Conservation (phyloP, 2,888 invertebrate genomes). For the Tenthredo mesomela region DNA sequence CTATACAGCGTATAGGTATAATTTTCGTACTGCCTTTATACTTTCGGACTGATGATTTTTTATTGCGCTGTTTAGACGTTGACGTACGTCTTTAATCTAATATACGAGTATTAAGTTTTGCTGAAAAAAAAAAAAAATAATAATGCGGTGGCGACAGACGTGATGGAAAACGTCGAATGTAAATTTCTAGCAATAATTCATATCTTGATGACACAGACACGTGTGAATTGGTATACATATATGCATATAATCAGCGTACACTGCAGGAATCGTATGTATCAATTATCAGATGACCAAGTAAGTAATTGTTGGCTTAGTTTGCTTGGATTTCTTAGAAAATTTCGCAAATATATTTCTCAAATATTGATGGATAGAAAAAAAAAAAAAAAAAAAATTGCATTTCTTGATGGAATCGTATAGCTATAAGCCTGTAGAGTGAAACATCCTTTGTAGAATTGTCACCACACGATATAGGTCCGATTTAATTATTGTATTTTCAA, state of each 20-base stretch:
- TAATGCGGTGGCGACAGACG: not conserved
- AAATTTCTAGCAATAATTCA: conserved; percentile 21
- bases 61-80: not conserved
- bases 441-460: not conserved
- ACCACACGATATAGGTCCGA: not conserved
- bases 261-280: not conserved
- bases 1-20: not conserved
- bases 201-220: not conserved
- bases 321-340: not conserved
- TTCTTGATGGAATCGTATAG: not conserved
- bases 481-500: not conserved
- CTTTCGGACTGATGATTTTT: not conserved
- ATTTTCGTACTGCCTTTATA: not conserved
- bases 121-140: not conserved
- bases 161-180: not conserved
- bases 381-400: too few relatives aligned
- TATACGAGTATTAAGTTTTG: not conserved
- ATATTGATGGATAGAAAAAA: not conserved
- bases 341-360: not conserved
- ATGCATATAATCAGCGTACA: not conserved
- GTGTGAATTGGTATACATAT: not conserved
- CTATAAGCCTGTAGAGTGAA: not conserved
- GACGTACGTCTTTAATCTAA: not conserved
- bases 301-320: not conserved
- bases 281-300: not conserved